Evolutionary conservation across 1,140 invertebrate genomes (phyloP), one percentile per base, ranked within the genome.

Genomic region (Cotesia vestalis): DNA sequence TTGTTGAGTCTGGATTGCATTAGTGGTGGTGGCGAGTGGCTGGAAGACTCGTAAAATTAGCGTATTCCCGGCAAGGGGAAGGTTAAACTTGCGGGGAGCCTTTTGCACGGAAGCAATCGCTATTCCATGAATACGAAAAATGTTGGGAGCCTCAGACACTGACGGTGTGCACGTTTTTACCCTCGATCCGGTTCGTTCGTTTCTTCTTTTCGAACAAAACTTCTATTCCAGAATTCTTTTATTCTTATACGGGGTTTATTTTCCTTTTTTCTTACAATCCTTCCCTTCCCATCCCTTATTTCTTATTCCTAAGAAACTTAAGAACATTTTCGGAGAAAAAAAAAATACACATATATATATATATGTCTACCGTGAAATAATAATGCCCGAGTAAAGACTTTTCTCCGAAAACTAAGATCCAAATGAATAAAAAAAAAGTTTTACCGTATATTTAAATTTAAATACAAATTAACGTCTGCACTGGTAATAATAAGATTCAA

Each of bases 101-200:
- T 46, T 46, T 63, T 73, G 72, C 66, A 76, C 77, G 77, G 78
- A 80, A 82, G 81, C 82, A 84, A 85, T 83, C 77, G 80, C 77
- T 81, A 80, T 85, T 83, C 77, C 80, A 84, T 85, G 83, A 85
- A 85, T 85, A 85, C 80, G 76, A 83, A 84, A 84, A 82, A 79
- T 82, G 79, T 70, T 73, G 67, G 51, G 40, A 53, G 52, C 55
- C 52, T 34, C 46, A 51, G 64, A 72, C 63, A 51, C 53, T 27
- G 66, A 34, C 57, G 70, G 61, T 35, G 40, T 46, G 71, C 64
- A 70, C 53, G 62, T 66, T 70, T 70, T 69, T 69, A 72, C 53
- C 52, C 34, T 46, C 38, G 46, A 38, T 69, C 35, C 35, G 27
- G n/a, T 69, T 69, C 17, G 8, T 11, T 68, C 38, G 8, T 52